A percentile compares a stretch with the other conserved stretches of the same genome.
These are phyloP conservation scores for Thaumatotibia leucotreta DNA, from an alignment of 1,140 invertebrate species.

Conservation along the genomic window DNA sequence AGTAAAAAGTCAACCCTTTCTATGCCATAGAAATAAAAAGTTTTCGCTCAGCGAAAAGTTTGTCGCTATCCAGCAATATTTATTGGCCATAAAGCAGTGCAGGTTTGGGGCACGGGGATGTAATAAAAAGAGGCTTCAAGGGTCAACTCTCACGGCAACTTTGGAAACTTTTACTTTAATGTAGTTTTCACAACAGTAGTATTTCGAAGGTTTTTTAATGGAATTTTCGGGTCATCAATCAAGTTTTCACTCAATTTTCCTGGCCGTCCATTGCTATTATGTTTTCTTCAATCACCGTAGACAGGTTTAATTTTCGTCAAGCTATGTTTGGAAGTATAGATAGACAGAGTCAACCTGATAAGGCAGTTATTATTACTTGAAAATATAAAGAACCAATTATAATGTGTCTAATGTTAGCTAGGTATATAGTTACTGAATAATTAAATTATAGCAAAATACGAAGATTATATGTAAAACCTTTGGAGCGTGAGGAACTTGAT, in stretches of 20 bases:
- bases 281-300: no score
- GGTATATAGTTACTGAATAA: no score
- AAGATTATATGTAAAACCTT: no score
- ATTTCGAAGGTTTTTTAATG: not conserved
- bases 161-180: slow-evolving; percentile 30
- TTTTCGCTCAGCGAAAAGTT: slow-evolving; percentile 38
- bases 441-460: no score
- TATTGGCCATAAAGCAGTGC: slow-evolving; percentile 41
- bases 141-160: slow-evolving; percentile 31
- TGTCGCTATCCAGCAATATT: slow-evolving; percentile 40
- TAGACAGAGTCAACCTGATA: no score
- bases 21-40: slow-evolving; percentile 20
- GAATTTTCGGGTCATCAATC: not conserved
- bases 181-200: slow-evolving; percentile 3
- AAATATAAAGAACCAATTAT: no score
- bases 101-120: slow-evolving; percentile 25
- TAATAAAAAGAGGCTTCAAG: slow-evolving; percentile 28
- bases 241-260: not conserved
- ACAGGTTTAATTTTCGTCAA: no score
- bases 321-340: no score
- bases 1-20: slow-evolving; percentile 1
- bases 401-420: no score
- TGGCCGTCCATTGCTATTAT: no score
- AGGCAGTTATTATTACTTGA: no score
- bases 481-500: no score